phyloP scores from a whole-genome alignment of 2,797 vertebrate species.

The Oryzias sinensis region DNA sequence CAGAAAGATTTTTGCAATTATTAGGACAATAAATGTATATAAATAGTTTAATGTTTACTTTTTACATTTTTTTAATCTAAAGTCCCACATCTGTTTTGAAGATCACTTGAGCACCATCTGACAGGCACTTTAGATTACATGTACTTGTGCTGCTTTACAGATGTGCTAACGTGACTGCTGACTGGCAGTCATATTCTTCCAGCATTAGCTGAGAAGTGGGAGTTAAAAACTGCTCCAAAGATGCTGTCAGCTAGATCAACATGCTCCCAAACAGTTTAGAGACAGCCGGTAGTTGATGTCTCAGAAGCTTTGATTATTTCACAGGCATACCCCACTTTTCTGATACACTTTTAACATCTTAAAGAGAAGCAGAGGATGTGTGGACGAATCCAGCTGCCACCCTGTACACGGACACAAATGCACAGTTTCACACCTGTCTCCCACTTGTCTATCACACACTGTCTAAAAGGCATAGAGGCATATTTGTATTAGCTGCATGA shows the following conservation, averaged over 20 bases:
- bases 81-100: not conserved
- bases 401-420: constrained; percentile 1
- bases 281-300: constrained; percentile 6
- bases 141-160: constrained; percentile 1
- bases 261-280: constrained; percentile 1
- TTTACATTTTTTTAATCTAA: not conserved
- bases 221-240: constrained; percentile 8
- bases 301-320: not conserved
- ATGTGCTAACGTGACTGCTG: not conserved
- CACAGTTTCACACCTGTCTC: constrained; percentile 15
- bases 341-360: not conserved
- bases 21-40: too few relatives aligned
- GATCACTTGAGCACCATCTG: not conserved
- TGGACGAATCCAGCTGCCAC: not conserved
- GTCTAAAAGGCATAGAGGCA: constrained; percentile 9
- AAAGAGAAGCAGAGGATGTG: too few relatives aligned
- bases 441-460: constrained; percentile 20
- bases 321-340: too few relatives aligned
- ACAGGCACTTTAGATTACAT: not conserved
- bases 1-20: too few relatives aligned
- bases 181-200: constrained; percentile 9
- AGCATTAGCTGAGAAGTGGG: not conserved
- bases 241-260: not conserved
- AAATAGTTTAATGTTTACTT: too few relatives aligned
- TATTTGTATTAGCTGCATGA: constrained; percentile 64